Conservation (phyloP, 2,888 invertebrate species). For the Baronia brevicornis region DNA sequence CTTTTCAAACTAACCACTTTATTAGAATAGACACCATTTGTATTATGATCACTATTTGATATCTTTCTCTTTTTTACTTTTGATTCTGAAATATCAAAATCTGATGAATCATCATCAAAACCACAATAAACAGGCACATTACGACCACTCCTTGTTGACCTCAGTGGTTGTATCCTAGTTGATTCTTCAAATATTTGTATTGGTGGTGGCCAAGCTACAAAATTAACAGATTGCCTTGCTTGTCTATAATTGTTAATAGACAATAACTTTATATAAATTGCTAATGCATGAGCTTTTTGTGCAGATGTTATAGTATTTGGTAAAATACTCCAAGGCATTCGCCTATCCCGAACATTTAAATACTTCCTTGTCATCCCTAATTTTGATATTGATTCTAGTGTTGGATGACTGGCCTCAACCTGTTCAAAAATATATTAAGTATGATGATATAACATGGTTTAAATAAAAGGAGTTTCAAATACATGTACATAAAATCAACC, state of each 20-base stretch:
- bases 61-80: conserved; percentile 59
- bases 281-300: conserved; percentile 57
- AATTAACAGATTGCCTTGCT: conserved; percentile 50
- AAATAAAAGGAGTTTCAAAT: conserved; percentile 2
- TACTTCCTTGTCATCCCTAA: conserved; percentile 50
- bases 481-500: conserved; percentile 20
- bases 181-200: conserved; percentile 61
- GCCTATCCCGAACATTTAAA: conserved; percentile 55
- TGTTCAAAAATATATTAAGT: conserved; percentile 20
- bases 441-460: conserved; percentile 7
- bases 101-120: conserved; percentile 64
- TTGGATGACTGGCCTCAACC: conserved; percentile 29
- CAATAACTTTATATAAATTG: conserved; percentile 64
- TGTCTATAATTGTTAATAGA: conserved; percentile 58
- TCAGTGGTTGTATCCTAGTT: conserved; percentile 45
- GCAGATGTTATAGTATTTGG: conserved; percentile 47
- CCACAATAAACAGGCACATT: conserved; percentile 59
- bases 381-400: conserved; percentile 27
- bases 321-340: conserved; percentile 66
- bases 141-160: conserved; percentile 63
- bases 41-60: conserved; percentile 43
- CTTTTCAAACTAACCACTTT: conserved; percentile 58
- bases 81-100: conserved; percentile 54
- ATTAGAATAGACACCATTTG: conserved; percentile 37
- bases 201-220: conserved; percentile 59